Evolutionary conservation across 1,140 invertebrate genomes (phyloP), one percentile per base, ranked within the genome.

Genomic region (Cryptotermes secundus): DNA sequence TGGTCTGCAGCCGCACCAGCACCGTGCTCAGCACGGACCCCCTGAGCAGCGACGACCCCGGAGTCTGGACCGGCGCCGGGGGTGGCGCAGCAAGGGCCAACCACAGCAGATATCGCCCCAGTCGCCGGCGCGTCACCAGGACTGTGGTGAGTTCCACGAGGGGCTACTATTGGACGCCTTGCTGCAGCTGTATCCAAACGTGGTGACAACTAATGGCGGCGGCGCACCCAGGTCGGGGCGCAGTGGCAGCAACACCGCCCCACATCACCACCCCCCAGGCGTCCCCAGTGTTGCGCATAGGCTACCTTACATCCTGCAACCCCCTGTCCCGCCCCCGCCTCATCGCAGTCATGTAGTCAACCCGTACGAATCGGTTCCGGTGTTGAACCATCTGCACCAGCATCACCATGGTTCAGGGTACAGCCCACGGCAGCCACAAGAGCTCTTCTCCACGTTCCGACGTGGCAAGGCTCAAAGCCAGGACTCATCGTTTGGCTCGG

Each of bases 151-250:
- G 86, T 94, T 93, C 87, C 93, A 94, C 88, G 93, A 94, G 87
- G 93, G 93, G 81, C 92, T 94, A 89, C 90, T 94, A 38, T 90
- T 94, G 72, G 93, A 94, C 86, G 92, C 93, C n/a, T 88, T 94
- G 12, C 87, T 93, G 80, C 91, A 93, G 88, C 88, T 94, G 35
- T 93, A 93, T 87, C 93, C 93, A 3, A 90, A 88, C 85, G 92
- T 92, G 72, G 91, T 89, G 80, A 90, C 90, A 90, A 34, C n/a
- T 26, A 72, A n/a, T 34, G 79, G 79, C 22, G 59, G 83, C 34
- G 79, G 34, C 31, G 31, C 79, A 79, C 79, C n/a, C 34, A 35
- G 79, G 12, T 35, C 79, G n/a, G 80, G 80, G 34, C 79, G 79
- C 79, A 79, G 81, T 34, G 83, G 83, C 26, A 35, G 59, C 65